These are phyloP conservation scores for Indicator indicator DNA, from an alignment of 2,113 vertebrate genomes.

Conservation along the genomic window DNA sequence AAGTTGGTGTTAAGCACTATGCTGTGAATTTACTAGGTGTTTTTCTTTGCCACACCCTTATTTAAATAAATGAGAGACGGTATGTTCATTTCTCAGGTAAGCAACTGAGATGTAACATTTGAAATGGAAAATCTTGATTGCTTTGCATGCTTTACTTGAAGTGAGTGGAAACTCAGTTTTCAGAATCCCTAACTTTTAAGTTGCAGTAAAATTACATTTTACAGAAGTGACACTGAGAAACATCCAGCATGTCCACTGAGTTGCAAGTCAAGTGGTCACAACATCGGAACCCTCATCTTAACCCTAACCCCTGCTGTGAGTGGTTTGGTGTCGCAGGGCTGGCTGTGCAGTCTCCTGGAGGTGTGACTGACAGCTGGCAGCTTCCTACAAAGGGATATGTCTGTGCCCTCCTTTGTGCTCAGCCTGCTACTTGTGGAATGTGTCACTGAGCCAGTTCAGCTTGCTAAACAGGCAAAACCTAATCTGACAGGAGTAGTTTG, in stretches of 20 bases:
- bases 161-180: background rate
- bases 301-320: accelerated
- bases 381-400: background rate
- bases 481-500: background rate
- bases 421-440: background rate
- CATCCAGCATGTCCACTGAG: accelerated
- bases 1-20: background rate
- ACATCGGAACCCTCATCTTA: accelerated
- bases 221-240: accelerated
- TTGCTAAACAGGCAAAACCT: slow-evolving; percentile 6
- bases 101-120: background rate
- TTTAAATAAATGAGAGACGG: background rate
- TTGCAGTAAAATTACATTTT: background rate
- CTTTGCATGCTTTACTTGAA: background rate
- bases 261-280: background rate
- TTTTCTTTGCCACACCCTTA: background rate
- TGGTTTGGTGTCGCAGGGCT: background rate
- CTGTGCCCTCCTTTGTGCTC: background rate
- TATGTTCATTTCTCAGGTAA: background rate
- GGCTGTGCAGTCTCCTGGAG: background rate
- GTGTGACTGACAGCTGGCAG: background rate
- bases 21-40: background rate
- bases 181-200: background rate
- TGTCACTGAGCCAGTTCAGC: slow-evolving; percentile 36
- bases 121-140: background rate